Conservation (phyloP, 2,113 vertebrate genomes). For the Neopipo cinnamomea region DNA sequence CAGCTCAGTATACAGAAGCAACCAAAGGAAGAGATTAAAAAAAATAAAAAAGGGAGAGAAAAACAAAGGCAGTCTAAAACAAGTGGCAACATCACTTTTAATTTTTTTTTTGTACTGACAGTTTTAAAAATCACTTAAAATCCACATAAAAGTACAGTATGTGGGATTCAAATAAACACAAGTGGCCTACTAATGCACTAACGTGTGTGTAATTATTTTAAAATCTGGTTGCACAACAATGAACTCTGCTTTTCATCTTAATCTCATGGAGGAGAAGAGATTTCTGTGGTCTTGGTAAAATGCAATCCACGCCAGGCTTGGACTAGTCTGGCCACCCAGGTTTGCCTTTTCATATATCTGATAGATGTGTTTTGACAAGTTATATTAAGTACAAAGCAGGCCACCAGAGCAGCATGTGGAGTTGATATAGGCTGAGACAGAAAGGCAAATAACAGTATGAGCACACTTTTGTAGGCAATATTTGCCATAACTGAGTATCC, state of each 20-base stretch:
- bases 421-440: slow-evolving; percentile 76
- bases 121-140: slow-evolving; percentile 65
- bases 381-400: slow-evolving; percentile 82
- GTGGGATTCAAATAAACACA: slow-evolving; percentile 68
- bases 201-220: slow-evolving; percentile 66
- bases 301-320: slow-evolving; percentile 60
- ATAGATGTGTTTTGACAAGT: slow-evolving; percentile 86
- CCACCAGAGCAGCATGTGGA: slow-evolving; percentile 78
- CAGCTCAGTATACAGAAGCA: not conserved
- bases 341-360: slow-evolving; percentile 72
- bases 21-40: not conserved
- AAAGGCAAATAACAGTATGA: slow-evolving; percentile 71
- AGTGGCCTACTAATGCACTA: slow-evolving; percentile 46
- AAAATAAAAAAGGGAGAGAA: not conserved
- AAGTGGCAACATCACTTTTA: slow-evolving; percentile 28
- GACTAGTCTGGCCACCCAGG: slow-evolving; percentile 75
- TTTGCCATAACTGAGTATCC: slow-evolving; percentile 60
- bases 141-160: slow-evolving; percentile 61
- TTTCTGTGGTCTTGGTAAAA: slow-evolving; percentile 62
- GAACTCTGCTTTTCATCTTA: slow-evolving; percentile 63
- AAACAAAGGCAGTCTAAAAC: not conserved
- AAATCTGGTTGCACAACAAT: slow-evolving; percentile 70
- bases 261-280: slow-evolving; percentile 45
- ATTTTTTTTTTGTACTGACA: not conserved
- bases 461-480: slow-evolving; percentile 60